Base-by-base conservation (phyloP, 2,888 invertebrate genomes). In the Helleia helle region DNA sequence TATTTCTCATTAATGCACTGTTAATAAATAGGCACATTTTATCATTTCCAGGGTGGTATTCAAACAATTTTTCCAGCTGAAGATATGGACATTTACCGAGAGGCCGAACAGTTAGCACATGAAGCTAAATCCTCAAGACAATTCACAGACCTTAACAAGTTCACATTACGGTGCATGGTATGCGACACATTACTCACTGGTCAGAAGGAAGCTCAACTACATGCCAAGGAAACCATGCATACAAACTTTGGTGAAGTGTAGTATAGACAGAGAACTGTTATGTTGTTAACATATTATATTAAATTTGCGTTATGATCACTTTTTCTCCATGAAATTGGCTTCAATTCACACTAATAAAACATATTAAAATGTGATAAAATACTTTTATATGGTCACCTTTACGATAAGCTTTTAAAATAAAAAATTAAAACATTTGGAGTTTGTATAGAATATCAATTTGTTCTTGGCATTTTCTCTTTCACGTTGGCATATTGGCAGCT, bases 111-210 rank as follows among this genome's bases (percentile, higher is more conserved):
- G 58, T 65, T 98, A 36, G 96, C 95, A 0, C 86, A 88, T 40
- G 96, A 97, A 77, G 96, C 96, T 0, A 94, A 95, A 67, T 91
- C 93, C 1, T 93, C 94, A 48, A 87, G 94, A 46, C 96, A 97
- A 72, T 97, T 90, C 69, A 97, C 97, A 0, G 96, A 97, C 76
- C 88, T 96, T 3, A 89, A 93, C 62, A 93, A 93, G 60, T 96
- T 97, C 59, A 91, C 92, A 0, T 74, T 97, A 8, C 91, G 91
- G 51, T 97, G 97, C 70, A 79, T 91, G 62, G 87, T 90, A n/a
- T 97, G 97, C 64, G 87, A 93, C 55, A 80, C 88, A 18, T 79
- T 89, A 53, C 75, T 97, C 1, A 90, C 87, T 1, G 97, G 97
- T 0, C 93, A 96, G 63, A 79, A 76, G 0, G 93, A 94, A 63